Percentiles rank a stretch among this genome's conserved stretches.
Conservation (phyloP, 30 jellyfish, hydroid and myxozoan genomes). For the Mastigias papua region DNA sequence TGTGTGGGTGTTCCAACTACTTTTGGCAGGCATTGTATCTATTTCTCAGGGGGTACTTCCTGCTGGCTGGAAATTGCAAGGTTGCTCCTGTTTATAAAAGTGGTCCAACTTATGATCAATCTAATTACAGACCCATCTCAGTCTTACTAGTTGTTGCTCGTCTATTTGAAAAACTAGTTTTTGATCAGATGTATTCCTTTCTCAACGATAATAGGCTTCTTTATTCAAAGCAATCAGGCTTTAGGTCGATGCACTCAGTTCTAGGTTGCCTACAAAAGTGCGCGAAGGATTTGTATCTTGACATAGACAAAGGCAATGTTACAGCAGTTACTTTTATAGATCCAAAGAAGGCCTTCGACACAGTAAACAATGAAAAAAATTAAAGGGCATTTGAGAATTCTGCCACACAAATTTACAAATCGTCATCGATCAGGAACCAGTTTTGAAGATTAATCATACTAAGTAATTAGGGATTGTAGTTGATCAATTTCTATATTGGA, state of each 20-base stretch:
- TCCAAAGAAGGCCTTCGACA: constrained; percentile 55
- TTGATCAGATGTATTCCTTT: constrained; percentile 28
- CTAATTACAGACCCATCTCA: constrained; percentile 47
- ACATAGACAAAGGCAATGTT: constrained; percentile 34
- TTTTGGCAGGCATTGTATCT: no score
- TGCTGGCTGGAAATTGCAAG: constrained; percentile 18
- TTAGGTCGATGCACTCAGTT: constrained; percentile 42
- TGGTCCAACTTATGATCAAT: constrained; percentile 41
- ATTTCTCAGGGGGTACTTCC: constrained; percentile 31
- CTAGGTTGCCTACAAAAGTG: constrained; percentile 2
- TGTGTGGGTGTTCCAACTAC: no score
- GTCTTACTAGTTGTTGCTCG: constrained; percentile 53
- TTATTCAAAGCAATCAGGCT: constrained; percentile 39
- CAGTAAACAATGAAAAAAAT: constrained; percentile 26
- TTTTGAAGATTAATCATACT: background rate
- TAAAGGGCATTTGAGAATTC: background rate
- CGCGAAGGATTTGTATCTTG: constrained; percentile 2
- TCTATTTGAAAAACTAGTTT: constrained; percentile 27
- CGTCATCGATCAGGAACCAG: constrained; percentile 14
- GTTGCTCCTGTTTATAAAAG: background rate
- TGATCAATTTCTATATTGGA: constrained; percentile 1
- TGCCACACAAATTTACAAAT: background rate
- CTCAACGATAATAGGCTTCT: constrained; percentile 34
- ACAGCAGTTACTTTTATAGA: constrained; percentile 24
- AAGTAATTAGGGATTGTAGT: constrained; percentile 9